These are phyloP conservation scores for Stratiomys singularior DNA, from an alignment of 2,888 invertebrate species.

Conservation along the genomic window DNA sequence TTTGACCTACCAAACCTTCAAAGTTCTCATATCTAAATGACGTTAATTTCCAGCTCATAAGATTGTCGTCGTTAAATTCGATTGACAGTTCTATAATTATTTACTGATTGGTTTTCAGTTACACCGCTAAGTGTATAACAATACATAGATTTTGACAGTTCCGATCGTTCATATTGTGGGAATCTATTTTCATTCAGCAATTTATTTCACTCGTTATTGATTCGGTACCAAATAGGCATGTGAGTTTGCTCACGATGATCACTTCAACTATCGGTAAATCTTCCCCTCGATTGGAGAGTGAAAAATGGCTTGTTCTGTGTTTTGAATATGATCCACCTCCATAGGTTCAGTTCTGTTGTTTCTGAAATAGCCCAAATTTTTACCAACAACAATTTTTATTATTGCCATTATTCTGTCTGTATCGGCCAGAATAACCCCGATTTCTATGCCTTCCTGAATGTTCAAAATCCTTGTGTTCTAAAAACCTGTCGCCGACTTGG, in stretches of 20 bases:
- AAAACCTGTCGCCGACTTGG: not conserved
- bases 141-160: not conserved
- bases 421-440: constrained; percentile 26
- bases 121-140: not conserved
- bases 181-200: constrained; percentile 22
- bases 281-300: not conserved
- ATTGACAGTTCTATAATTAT: constrained; percentile 13
- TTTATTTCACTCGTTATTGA: not conserved
- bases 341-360: not conserved
- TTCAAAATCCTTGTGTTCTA: not conserved
- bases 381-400: constrained; percentile 6
- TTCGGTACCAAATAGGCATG: constrained; percentile 25
- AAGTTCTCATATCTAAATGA: constrained; percentile 46
- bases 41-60: constrained; percentile 48
- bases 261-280: constrained; percentile 49
- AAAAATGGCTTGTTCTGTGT: constrained; percentile 29
- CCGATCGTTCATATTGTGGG: not conserved
- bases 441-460: constrained; percentile 7
- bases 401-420: constrained; percentile 28
- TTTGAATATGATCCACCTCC: constrained; percentile 26
- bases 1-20: constrained; percentile 48
- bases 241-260: constrained; percentile 41
- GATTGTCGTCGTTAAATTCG: constrained; percentile 31
- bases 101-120: not conserved
- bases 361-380: not conserved